These are phyloP conservation scores for Epinephelus lanceolatus DNA, from an alignment of 2,113 vertebrate genomes.

Conservation along the genomic window DNA sequence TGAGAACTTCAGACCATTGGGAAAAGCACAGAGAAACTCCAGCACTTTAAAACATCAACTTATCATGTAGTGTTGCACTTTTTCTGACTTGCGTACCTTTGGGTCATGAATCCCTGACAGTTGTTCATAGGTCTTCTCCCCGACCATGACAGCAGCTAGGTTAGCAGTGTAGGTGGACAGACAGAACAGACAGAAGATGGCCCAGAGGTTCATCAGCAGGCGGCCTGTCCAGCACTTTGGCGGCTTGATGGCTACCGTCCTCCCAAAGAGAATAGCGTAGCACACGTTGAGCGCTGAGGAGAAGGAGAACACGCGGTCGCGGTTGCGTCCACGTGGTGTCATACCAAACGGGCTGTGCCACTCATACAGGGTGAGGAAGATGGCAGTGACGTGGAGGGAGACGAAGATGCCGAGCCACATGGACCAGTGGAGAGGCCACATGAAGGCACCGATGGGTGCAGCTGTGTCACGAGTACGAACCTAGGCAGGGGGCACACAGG, in stretches of 20 bases:
- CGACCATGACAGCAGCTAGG: conserved; percentile 96
- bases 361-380: conserved; percentile 97
- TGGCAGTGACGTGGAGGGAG: conserved; percentile 91
- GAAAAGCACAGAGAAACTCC: background rate
- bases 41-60: background rate
- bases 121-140: conserved; percentile 96
- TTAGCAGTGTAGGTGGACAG: conserved; percentile 98
- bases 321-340: conserved; percentile 93
- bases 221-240: conserved; percentile 97
- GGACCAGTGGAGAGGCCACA: conserved; percentile 98
- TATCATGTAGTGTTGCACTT: background rate
- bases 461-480: conserved; percentile 93
- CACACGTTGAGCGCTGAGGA: conserved; percentile 97
- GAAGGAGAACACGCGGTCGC: conserved; percentile 93
- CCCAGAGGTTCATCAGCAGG: conserved; percentile 98
- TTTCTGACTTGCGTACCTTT: conserved; percentile 85
- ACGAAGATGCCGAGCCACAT: conserved; percentile 98
- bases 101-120: conserved; percentile 95
- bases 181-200: conserved; percentile 95
- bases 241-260: conserved; percentile 94
- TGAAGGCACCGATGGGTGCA: conserved; percentile 94
- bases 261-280: conserved; percentile 96
- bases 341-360: conserved; percentile 97
- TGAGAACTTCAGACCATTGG: background rate
- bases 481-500: conserved; percentile 33